Evolutionary conservation across 2,113 vertebrate genomes (phyloP).

Genomic region (Micromys minutus): DNA sequence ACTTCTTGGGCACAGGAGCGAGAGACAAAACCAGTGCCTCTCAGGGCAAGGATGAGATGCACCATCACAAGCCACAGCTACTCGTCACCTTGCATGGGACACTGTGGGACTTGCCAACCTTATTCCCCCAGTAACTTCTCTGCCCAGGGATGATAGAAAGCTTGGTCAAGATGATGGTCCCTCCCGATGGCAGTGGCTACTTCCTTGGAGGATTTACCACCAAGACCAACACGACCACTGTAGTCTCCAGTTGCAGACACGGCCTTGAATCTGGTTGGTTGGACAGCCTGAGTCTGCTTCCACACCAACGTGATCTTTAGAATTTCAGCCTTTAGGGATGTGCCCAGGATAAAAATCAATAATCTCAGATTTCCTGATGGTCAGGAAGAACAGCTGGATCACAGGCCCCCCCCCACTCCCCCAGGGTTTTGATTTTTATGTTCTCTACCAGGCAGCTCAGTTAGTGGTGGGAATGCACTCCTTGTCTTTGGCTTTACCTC

Average conservation of each 20-base stretch:
- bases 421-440: background rate
- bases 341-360: background rate
- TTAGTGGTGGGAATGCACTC: background rate
- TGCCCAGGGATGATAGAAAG: background rate
- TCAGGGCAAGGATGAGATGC: background rate
- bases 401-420: too few species aligned
- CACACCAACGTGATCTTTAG: background rate
- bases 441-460: background rate
- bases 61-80: background rate
- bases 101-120: background rate
- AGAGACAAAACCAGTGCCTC: background rate
- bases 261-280: background rate
- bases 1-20: background rate
- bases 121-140: background rate
- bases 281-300: background rate
- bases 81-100: background rate
- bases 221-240: background rate
- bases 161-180: background rate
- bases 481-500: background rate
- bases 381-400: too few species aligned
- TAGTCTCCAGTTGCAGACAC: background rate
- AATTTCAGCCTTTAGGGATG: background rate
- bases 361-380: background rate
- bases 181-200: background rate
- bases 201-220: background rate